Evolutionary conservation across 2,888 invertebrate species (phyloP).

Genomic region (Cephus runcator): DNA sequence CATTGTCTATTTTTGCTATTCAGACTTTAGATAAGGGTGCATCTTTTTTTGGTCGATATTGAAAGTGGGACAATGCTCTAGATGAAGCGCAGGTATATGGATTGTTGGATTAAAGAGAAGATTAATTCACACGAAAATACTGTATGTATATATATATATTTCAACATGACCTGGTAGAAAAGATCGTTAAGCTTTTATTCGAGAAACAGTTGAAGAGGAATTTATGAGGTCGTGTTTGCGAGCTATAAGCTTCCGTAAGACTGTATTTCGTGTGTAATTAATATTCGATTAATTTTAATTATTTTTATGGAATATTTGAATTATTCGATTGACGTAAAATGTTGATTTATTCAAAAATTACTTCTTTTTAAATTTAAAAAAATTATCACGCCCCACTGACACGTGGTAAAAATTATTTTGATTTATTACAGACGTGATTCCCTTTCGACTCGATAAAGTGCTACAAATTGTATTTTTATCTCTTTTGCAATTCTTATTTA

Average conservation of each 20-base stretch:
- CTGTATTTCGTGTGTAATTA: background rate
- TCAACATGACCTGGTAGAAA: background rate
- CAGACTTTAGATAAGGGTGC: background rate
- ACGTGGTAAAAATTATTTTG: background rate
- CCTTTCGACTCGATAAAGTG: background rate
- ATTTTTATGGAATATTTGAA: background rate
- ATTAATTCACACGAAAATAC: slow-evolving; percentile 1
- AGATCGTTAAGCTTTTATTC: background rate
- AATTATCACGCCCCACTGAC: no score
- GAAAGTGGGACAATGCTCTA: slow-evolving; percentile 21
- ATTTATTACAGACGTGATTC: no score
- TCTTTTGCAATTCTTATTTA: background rate
- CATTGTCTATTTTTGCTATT: background rate
- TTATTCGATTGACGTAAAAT: background rate
- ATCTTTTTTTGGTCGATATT: slow-evolving; percentile 20
- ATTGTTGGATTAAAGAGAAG: slow-evolving; percentile 5
- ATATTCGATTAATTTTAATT: background rate
- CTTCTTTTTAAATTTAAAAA: background rate
- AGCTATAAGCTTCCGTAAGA: background rate
- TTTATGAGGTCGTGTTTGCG: background rate
- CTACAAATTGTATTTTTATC: background rate
- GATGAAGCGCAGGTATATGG: slow-evolving; percentile 8
- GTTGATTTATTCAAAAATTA: background rate
- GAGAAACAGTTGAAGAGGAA: background rate
- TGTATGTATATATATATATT: background rate